A percentile compares a stretch with the other conserved stretches of the same genome.
Conservation (phyloP, 2,113 vertebrate genomes). For the Dicentrarchus labrax region DNA sequence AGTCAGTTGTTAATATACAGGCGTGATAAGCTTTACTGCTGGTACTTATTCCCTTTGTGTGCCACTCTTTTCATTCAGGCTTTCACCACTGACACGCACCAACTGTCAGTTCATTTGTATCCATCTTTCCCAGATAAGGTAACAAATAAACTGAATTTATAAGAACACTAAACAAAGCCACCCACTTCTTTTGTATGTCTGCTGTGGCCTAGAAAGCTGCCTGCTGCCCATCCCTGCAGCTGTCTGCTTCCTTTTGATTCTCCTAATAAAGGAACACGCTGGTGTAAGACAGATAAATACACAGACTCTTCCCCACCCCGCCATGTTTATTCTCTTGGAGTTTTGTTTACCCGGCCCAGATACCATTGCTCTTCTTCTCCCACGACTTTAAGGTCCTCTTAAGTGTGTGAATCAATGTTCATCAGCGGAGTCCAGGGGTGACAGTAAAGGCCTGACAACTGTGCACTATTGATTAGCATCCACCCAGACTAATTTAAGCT, state of each 20-base stretch:
- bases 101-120: slow-evolving; percentile 19
- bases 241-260: slow-evolving; percentile 44
- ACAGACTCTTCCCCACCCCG: slow-evolving; percentile 7
- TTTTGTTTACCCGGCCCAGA: slow-evolving; percentile 52
- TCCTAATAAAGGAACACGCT: slow-evolving; percentile 43
- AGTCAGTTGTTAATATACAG: slow-evolving; percentile 15
- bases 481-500: slow-evolving; percentile 74
- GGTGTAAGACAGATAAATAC: slow-evolving; percentile 55
- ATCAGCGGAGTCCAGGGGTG: slow-evolving; percentile 74
- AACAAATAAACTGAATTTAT: slow-evolving; percentile 39
- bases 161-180: slow-evolving; percentile 34
- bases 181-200: slow-evolving; percentile 46
- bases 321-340: slow-evolving; percentile 52
- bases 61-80: slow-evolving; percentile 5
- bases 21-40: slow-evolving; percentile 11
- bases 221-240: slow-evolving; percentile 26
- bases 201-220: slow-evolving; percentile 17
- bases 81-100: slow-evolving; percentile 9
- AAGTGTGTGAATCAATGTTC: slow-evolving; percentile 73
- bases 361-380: slow-evolving; percentile 39
- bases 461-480: slow-evolving; percentile 73
- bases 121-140: slow-evolving; percentile 31
- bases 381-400: slow-evolving; percentile 60
- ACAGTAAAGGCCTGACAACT: slow-evolving; percentile 69
- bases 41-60: neutral